phyloP scores from a whole-genome alignment of 2,113 vertebrate genomes.

The Mirza zaza region DNA sequence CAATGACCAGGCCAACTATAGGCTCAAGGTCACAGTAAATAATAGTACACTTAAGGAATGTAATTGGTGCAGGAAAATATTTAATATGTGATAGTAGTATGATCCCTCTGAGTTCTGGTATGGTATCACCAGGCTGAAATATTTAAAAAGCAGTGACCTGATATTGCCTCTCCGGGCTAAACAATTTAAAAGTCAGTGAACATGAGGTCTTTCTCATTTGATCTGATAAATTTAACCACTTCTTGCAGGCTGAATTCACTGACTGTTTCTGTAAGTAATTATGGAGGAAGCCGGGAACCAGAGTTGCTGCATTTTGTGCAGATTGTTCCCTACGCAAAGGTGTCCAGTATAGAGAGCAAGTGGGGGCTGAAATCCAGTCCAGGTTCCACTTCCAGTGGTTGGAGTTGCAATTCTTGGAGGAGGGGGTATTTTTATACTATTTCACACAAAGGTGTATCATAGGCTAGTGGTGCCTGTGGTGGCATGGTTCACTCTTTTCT shows the following conservation, averaged over 20 bases:
- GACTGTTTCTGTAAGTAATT: not conserved
- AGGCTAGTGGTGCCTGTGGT: not conserved
- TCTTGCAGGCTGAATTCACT: not conserved
- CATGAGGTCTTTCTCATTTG: not conserved
- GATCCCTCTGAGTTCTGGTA: not conserved
- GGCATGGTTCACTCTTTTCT: not conserved
- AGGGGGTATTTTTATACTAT: not conserved
- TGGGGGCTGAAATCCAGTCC: not conserved
- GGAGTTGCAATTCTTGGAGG: not conserved
- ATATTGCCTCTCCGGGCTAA: not conserved
- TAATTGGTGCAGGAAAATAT: not conserved
- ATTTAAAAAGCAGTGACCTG: not conserved
- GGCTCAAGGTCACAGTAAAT: not conserved
- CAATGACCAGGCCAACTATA: not conserved
- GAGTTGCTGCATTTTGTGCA: not conserved
- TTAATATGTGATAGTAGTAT: not conserved
- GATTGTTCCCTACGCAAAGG: not conserved
- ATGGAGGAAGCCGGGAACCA: not conserved
- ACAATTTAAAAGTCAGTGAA: not conserved
- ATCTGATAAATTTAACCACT: not conserved
- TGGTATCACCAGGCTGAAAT: not conserved
- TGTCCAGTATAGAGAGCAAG: constrained; percentile 36
- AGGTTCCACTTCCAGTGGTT: not conserved
- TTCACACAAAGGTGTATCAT: not conserved
- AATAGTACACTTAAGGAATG: not conserved